A percentile compares a stretch with the other conserved stretches of the same genome.
These are phyloP conservation scores for Temnopleurus reevesii DNA, from an alignment of 53 echinoderm and acorn worm species.

Conservation along the genomic window DNA sequence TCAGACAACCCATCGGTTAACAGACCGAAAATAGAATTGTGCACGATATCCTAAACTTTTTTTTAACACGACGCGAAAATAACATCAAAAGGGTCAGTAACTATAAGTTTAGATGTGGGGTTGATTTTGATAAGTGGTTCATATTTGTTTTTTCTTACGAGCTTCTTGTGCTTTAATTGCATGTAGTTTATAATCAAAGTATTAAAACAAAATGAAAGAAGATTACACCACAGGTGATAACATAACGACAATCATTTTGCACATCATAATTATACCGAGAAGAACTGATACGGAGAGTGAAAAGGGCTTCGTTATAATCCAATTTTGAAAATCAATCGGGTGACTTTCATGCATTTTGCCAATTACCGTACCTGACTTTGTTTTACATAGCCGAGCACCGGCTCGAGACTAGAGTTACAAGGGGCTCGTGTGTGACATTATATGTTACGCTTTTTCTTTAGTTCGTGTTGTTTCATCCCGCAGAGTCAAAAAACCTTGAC, in stretches of 20 bases:
- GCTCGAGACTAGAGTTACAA: slow-evolving; percentile 15
- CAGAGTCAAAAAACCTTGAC: slow-evolving; percentile 20
- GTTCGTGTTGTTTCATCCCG: neutral
- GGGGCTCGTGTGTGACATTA: slow-evolving; percentile 30
- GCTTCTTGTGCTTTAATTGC: too few species aligned
- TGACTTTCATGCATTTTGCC: slow-evolving; percentile 48
- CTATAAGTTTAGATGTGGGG: too few species aligned
- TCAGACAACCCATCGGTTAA: too few species aligned
- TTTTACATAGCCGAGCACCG: neutral
- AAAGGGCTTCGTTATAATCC: slow-evolving; percentile 16
- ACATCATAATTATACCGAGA: neutral
- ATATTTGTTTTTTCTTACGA: too few species aligned
- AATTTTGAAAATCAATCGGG: slow-evolving; percentile 31
- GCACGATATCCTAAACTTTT: too few species aligned
- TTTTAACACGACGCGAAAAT: too few species aligned
- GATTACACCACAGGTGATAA: neutral
- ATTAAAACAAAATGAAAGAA: too few species aligned
- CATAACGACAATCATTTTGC: neutral
- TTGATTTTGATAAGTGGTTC: too few species aligned
- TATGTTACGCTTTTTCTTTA: neutral
- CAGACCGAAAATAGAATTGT: too few species aligned
- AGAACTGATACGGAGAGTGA: neutral
- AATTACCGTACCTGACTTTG: slow-evolving; percentile 25
- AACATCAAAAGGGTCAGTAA: too few species aligned
- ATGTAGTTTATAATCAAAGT: too few species aligned